phyloP scores from a whole-genome alignment of 2,113 vertebrate species.

The Rhinogobius similis region DNA sequence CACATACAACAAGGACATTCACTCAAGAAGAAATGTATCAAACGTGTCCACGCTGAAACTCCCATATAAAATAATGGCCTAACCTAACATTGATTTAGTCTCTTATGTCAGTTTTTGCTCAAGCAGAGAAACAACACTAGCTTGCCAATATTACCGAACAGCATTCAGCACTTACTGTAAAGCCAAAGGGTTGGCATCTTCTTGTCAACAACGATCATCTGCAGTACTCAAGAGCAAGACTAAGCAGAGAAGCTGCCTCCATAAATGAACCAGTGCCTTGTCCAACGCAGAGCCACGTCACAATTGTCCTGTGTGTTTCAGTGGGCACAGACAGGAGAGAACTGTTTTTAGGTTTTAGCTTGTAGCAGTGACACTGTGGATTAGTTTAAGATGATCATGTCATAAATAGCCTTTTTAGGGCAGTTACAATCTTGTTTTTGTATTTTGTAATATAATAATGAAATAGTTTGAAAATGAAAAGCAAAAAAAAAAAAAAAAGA shows the following conservation, averaged over 20 bases:
- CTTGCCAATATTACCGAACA: conserved; percentile 41
- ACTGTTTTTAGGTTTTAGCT: conserved; percentile 19
- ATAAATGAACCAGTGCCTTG: conserved; percentile 67
- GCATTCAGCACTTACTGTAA: conserved; percentile 47
- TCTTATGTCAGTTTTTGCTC: not conserved
- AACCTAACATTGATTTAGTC: not conserved
- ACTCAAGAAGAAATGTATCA: not conserved
- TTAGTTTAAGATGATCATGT: conserved; percentile 21
- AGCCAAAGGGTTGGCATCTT: conserved; percentile 59
- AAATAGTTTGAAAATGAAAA: conserved; percentile 44
- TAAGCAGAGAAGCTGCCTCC: conserved; percentile 58
- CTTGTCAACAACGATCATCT: conserved; percentile 39
- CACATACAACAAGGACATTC: not conserved
- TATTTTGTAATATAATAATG: conserved; percentile 65
- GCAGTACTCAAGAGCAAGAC: conserved; percentile 39
- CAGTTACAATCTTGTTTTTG: conserved; percentile 35
- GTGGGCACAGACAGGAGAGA: conserved; percentile 17
- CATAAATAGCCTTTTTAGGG: conserved; percentile 20
- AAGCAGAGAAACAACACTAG: not conserved
- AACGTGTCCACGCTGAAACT: conserved; percentile 32
- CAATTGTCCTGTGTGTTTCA: conserved; percentile 13
- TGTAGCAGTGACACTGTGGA: conserved; percentile 40
- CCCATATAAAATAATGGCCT: conserved; percentile 1
- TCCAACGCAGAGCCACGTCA: conserved; percentile 53
- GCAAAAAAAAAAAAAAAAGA: not conserved